Evolutionary conservation across 2,797 vertebrate species (phyloP).

Genomic region (Coendou prehensilis): DNA sequence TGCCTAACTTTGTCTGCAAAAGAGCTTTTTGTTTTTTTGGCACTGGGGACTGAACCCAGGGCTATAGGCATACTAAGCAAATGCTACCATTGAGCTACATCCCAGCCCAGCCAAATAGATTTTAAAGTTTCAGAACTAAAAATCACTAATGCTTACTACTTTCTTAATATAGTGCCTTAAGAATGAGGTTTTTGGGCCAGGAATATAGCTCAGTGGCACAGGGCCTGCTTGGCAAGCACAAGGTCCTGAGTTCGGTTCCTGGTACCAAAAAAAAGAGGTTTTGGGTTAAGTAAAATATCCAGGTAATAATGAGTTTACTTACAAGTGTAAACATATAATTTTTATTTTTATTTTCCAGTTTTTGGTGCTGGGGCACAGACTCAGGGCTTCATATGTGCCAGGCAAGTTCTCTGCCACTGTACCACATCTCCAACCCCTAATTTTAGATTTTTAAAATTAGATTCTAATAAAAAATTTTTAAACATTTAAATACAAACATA

Average conservation of each 20-base stretch:
- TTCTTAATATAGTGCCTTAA: not conserved
- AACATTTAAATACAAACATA: not conserved
- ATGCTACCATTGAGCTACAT: not conserved
- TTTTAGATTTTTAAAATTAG: constrained; percentile 2
- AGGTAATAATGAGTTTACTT: not conserved
- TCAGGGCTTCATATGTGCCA: not conserved
- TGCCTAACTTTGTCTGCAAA: not conserved
- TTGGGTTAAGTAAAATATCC: not conserved
- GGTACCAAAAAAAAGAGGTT: not conserved
- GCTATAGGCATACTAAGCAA: not conserved
- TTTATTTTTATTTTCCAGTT: not conserved
- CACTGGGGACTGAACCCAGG: not conserved
- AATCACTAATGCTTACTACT: not conserved
- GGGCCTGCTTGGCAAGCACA: too few species aligned
- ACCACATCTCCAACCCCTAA: not conserved
- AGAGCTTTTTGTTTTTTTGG: not conserved
- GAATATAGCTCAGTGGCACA: too few species aligned
- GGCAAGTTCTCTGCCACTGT: not conserved
- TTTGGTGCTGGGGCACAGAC: not conserved
- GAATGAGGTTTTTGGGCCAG: not conserved
- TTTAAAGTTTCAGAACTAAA: constrained; percentile 39
- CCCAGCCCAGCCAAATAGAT: not conserved
- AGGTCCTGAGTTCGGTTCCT: too few species aligned
- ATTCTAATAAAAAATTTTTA: not conserved
- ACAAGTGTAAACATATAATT: not conserved